Evolutionary conservation across 30 jellyfish, hydroid and myxozoan species (phyloP).

Genomic region (Hydractinia symbiolongicarpus): DNA sequence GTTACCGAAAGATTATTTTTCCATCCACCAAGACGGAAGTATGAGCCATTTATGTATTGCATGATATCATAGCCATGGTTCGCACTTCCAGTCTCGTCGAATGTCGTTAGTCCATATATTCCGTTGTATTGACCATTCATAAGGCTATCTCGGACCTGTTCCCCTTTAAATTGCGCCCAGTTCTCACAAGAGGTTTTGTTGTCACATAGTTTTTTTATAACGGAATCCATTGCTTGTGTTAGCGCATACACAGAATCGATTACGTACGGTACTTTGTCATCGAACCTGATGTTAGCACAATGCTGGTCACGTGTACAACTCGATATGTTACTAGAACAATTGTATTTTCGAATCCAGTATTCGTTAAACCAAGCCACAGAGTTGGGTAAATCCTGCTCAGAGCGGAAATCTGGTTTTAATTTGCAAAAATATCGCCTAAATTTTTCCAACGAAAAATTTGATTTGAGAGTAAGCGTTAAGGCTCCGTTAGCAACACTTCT

Average conservation of each 20-base stretch:
- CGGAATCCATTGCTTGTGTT: slow-evolving; percentile 41
- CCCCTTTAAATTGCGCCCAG: not conserved
- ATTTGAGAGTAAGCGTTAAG: slow-evolving; percentile 40
- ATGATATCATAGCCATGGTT: slow-evolving; percentile 52
- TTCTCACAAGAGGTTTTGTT: not conserved
- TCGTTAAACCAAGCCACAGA: slow-evolving; percentile 51
- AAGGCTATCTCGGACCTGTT: slow-evolving; percentile 9
- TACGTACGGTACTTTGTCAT: slow-evolving; percentile 78
- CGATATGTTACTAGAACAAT: slow-evolving; percentile 31
- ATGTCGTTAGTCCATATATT: slow-evolving; percentile 37
- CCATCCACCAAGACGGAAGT: slow-evolving; percentile 55
- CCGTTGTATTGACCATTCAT: slow-evolving; percentile 45
- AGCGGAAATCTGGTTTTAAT: not conserved
- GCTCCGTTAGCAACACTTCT: slow-evolving; percentile 55
- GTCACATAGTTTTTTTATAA: not conserved
- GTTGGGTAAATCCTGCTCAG: not conserved
- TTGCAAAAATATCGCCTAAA: slow-evolving; percentile 38
- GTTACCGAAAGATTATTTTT: not conserved
- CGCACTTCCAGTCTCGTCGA: slow-evolving; percentile 65
- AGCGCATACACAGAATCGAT: slow-evolving; percentile 76
- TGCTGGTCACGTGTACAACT: slow-evolving; percentile 31
- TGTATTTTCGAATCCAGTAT: slow-evolving; percentile 51
- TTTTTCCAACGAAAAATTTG: slow-evolving; percentile 10
- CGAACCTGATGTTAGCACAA: slow-evolving; percentile 28
- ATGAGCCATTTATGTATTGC: slow-evolving; percentile 25